Percentiles rank a stretch among this genome's conserved stretches.
Conservation (phyloP, 2,888 invertebrate species). For the Nemotelus pantherinus region DNA sequence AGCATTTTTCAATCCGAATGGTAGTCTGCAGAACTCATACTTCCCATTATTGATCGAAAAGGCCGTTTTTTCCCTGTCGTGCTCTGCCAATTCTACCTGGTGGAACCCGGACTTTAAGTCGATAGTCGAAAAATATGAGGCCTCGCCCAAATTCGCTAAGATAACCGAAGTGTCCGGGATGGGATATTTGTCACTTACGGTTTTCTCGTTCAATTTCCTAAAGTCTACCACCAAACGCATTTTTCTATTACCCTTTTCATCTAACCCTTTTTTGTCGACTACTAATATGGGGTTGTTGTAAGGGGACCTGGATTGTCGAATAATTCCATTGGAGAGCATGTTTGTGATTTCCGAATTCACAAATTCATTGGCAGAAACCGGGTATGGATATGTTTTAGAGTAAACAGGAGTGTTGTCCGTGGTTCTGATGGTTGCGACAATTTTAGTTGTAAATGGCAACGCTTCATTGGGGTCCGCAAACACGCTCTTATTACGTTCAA, state of each 20-base stretch:
- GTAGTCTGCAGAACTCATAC: not conserved
- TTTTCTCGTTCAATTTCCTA: not conserved
- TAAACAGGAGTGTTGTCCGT: not conserved
- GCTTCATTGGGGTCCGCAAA: not conserved
- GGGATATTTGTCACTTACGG: too few relatives aligned
- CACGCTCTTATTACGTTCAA: not conserved
- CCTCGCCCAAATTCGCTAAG: too few relatives aligned
- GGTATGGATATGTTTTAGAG: not conserved
- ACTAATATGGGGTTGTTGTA: not conserved
- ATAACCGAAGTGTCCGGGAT: too few relatives aligned
- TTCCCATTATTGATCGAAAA: not conserved
- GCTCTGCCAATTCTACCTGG: not conserved
- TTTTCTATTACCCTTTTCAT: not conserved
- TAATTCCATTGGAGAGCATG: not conserved
- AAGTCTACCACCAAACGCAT: not conserved
- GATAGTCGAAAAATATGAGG: not conserved
- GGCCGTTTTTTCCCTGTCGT: not conserved
- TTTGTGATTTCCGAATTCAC: not conserved
- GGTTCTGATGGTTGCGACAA: not conserved
- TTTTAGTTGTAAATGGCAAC: not conserved
- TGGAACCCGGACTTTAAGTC: not conserved
- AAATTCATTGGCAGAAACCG: not conserved
- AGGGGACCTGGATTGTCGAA: not conserved
- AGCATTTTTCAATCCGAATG: not conserved
- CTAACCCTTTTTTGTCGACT: not conserved